Conservation (phyloP, 2,113 vertebrate species). For the Caranx ignobilis region DNA sequence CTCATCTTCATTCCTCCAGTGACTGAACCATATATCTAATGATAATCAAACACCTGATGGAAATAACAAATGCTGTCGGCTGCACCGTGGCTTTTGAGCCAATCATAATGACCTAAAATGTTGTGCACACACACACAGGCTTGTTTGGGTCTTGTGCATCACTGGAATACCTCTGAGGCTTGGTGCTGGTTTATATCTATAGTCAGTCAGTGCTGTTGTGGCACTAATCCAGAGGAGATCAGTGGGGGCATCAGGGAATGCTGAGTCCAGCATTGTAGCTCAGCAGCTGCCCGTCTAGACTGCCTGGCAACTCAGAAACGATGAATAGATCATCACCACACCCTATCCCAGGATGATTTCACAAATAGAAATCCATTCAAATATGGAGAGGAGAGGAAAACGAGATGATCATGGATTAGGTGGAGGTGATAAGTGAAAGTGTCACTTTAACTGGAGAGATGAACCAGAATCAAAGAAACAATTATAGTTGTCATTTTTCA, state of each 20-base stretch:
- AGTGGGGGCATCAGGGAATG: conserved; percentile 54
- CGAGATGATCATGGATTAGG: background rate
- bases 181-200: conserved; percentile 12
- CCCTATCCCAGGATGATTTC: conserved; percentile 10
- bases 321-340: conserved; percentile 41
- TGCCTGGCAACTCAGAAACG: conserved; percentile 45
- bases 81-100: background rate
- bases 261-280: conserved; percentile 59
- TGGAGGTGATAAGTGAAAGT: background rate
- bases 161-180: conserved; percentile 8
- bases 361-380: background rate
- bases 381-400: background rate
- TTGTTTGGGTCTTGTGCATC: conserved; percentile 22
- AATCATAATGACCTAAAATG: background rate
- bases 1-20: conserved; percentile 4
- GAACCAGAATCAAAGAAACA: conserved; percentile 40
- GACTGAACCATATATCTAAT: background rate
- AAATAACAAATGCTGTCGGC: conserved; percentile 3
- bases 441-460: background rate
- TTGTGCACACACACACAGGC: background rate
- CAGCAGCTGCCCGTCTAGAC: conserved; percentile 70
- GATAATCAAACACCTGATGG: background rate
- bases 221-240: conserved; percentile 67
- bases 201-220: conserved; percentile 34
- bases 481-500: conserved; percentile 54